phyloP scores from a whole-genome alignment of 2,113 vertebrate species.

The Ctenodactylus gundi region DNA sequence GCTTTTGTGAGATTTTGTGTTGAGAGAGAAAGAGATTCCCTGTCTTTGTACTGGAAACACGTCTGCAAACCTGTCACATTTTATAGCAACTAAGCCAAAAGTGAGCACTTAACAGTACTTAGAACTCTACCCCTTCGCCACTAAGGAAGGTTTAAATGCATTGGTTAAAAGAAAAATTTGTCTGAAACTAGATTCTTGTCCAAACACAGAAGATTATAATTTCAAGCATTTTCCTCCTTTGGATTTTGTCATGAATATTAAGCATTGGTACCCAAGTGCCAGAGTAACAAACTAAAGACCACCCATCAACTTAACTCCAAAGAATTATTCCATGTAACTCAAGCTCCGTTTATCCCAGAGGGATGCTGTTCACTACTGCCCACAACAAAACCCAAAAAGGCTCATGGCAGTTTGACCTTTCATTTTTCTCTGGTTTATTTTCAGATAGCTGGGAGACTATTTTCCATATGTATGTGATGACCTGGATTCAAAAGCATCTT shows the following conservation, averaged over 20 bases:
- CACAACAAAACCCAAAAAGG: conserved; percentile 77
- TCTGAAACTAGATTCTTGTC: conserved; percentile 82
- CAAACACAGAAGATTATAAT: conserved; percentile 83
- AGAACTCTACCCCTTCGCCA: conserved; percentile 71
- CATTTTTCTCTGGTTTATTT: conserved; percentile 59
- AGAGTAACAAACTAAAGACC: conserved; percentile 89
- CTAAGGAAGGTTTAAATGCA: conserved; percentile 73
- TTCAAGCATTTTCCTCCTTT: conserved; percentile 81
- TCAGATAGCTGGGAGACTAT: conserved; percentile 65
- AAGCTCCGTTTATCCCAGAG: conserved; percentile 88
- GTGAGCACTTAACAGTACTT: conserved; percentile 71
- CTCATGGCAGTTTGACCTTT: conserved; percentile 72
- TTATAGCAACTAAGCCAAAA: conserved; percentile 73
- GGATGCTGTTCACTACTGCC: conserved; percentile 85
- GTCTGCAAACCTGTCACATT: conserved; percentile 63
- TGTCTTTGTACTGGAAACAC: conserved; percentile 63
- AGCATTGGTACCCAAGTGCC: conserved; percentile 86
- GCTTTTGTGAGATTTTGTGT: conserved; percentile 44
- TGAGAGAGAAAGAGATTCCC: conserved; percentile 42
- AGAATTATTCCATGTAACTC: conserved; percentile 88
- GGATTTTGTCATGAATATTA: conserved; percentile 94
- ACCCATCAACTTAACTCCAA: conserved; percentile 89
- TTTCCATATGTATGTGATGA: conserved; percentile 67
- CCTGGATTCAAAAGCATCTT: conserved; percentile 63
- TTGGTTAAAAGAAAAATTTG: conserved; percentile 70